Conservation (phyloP, 2,888 invertebrate species). For the Protonemura montana region DNA sequence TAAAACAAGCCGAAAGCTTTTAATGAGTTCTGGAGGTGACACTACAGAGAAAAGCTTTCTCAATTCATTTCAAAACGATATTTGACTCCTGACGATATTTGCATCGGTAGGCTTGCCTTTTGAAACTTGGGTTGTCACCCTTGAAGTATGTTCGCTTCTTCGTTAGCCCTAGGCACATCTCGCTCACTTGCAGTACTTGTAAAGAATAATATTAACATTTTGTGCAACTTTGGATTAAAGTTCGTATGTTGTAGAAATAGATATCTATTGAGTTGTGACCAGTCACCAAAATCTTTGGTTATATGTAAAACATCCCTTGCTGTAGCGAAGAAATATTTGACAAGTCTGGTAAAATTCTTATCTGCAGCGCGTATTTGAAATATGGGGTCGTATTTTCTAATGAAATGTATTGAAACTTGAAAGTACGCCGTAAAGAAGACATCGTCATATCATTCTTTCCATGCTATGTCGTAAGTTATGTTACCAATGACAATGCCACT, state of each 20-base stretch:
- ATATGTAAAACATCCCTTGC: no score
- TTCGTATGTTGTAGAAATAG: no score
- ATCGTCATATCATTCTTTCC: background rate
- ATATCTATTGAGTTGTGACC: no score
- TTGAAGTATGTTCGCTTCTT: background rate
- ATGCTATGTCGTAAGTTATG: background rate
- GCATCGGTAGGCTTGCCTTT: background rate
- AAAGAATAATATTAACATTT: no score
- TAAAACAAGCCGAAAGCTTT: conserved; percentile 4
- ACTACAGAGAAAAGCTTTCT: background rate
- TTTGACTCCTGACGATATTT: background rate
- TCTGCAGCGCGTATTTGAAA: background rate
- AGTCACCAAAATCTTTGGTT: no score
- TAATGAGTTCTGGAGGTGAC: conserved; percentile 12
- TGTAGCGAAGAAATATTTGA: background rate
- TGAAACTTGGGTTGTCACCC: background rate
- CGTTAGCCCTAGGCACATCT: no score
- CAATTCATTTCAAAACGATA: conserved; percentile 7
- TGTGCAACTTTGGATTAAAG: no score
- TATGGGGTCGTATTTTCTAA: conserved; percentile 4
- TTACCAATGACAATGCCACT: background rate
- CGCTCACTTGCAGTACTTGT: no score
- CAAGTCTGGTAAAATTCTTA: background rate
- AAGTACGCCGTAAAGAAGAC: background rate
- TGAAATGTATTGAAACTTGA: background rate